Percentiles rank a stretch among this genome's conserved stretches.
Evolutionary conservation across 2,888 invertebrate genomes (phyloP).

Genomic region (Mayetiola destructor): DNA sequence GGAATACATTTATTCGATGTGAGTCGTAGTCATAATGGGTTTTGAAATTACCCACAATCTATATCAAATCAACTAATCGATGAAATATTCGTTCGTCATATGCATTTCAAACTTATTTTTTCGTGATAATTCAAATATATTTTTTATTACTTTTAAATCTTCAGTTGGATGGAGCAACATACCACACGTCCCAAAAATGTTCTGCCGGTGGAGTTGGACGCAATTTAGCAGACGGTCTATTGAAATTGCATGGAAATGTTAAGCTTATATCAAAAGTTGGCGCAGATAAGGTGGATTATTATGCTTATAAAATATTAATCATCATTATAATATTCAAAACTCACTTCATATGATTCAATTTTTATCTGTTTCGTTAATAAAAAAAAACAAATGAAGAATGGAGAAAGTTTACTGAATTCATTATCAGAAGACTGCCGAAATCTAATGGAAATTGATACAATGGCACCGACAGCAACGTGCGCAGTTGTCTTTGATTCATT

Average conservation of each 20-base stretch:
- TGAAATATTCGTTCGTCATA: too few species aligned
- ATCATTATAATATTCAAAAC: not conserved
- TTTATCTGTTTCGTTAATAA: not conserved
- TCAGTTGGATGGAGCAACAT: conserved; percentile 68
- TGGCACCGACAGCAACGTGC: conserved; percentile 51
- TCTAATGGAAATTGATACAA: conserved; percentile 26
- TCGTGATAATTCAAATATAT: not conserved
- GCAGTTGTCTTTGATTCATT: conserved; percentile 53
- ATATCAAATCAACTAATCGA: too few species aligned
- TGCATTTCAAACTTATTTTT: too few species aligned
- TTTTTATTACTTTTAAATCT: conserved; percentile 25
- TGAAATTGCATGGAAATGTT: conserved; percentile 49
- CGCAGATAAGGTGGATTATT: conserved; percentile 38
- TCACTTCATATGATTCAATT: not conserved
- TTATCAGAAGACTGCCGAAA: conserved; percentile 29
- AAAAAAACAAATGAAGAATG: conserved; percentile 25
- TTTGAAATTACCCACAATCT: too few species aligned
- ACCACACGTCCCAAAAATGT: conserved; percentile 43
- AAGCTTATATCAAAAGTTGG: conserved; percentile 66
- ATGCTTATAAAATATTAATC: not conserved
- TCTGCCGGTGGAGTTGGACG: conserved; percentile 82
- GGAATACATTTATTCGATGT: too few species aligned
- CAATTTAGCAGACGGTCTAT: conserved; percentile 78
- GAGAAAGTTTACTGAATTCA: conserved; percentile 30
- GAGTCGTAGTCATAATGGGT: too few species aligned